These are phyloP conservation scores for Parelbella ahira DNA, from an alignment of 2,888 invertebrate species.

Conservation along the genomic window DNA sequence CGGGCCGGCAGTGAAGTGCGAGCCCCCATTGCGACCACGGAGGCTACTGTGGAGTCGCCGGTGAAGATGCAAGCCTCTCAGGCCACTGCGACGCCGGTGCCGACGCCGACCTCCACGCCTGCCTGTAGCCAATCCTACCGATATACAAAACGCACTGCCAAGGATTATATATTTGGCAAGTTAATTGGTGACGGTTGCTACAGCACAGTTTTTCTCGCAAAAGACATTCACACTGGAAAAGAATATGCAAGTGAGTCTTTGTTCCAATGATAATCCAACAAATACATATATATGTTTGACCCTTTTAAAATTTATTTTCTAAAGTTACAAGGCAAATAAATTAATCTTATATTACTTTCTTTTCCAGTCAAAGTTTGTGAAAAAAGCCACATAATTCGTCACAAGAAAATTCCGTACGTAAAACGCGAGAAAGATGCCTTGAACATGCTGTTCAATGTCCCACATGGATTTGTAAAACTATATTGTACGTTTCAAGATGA, in stretches of 20 bases:
- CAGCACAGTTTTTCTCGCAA: slow-evolving; percentile 96
- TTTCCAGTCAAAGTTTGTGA: slow-evolving; percentile 97
- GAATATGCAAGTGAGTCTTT: slow-evolving; percentile 95
- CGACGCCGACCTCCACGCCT: slow-evolving; percentile 62
- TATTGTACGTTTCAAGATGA: slow-evolving; percentile 98
- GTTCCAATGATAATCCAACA: too few relatives aligned
- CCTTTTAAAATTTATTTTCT: too few relatives aligned
- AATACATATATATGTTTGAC: too few relatives aligned
- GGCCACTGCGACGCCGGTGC: slow-evolving; percentile 62
- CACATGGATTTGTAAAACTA: slow-evolving; percentile 95
- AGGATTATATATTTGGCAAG: slow-evolving; percentile 97
- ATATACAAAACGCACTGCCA: slow-evolving; percentile 85
- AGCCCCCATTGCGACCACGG: slow-evolving; percentile 79
- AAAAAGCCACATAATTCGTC: slow-evolving; percentile 94
- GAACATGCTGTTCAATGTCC: slow-evolving; percentile 88
- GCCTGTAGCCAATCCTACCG: slow-evolving; percentile 62
- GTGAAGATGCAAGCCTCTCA: slow-evolving; percentile 75
- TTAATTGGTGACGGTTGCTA: slow-evolving; percentile 98
- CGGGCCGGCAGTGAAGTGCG: slow-evolving; percentile 63
- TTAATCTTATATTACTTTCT: too few relatives aligned
- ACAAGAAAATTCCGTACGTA: slow-evolving; percentile 96
- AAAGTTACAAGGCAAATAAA: too few relatives aligned
- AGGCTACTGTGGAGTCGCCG: slow-evolving; percentile 72
- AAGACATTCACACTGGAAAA: slow-evolving; percentile 92
- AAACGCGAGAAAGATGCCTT: slow-evolving; percentile 96